Evolutionary conservation across 2,113 vertebrate genomes (phyloP).

Genomic region (Chloropsis cyanopogon): DNA sequence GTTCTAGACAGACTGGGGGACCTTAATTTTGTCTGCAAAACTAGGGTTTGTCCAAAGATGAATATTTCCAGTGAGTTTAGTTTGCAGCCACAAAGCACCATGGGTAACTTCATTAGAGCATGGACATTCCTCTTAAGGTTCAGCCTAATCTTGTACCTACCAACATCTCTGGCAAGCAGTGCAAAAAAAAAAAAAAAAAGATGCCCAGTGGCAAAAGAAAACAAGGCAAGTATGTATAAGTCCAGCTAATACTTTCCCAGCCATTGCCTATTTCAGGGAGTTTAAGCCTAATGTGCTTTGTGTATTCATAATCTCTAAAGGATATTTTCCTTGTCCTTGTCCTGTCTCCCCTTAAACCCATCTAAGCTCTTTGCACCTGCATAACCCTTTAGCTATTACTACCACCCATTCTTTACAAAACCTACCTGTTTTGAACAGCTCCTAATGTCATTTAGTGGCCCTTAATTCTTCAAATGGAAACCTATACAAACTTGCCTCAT

Average conservation of each 20-base stretch:
- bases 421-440: background rate
- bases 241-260: background rate
- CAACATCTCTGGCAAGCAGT: background rate
- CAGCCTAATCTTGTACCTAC: background rate
- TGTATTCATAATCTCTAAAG: background rate
- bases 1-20: background rate
- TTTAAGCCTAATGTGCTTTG: background rate
- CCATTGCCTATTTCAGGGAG: background rate
- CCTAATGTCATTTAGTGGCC: background rate
- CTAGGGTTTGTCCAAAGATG: background rate
- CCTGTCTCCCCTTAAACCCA: background rate
- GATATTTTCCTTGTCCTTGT: background rate
- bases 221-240: fast-evolving
- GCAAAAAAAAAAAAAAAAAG: background rate
- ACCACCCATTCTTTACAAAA: background rate
- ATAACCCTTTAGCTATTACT: background rate
- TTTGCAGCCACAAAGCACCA: background rate
- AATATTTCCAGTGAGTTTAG: background rate
- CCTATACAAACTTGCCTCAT: background rate
- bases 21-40: background rate
- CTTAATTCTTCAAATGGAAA: background rate
- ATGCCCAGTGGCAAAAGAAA: background rate
- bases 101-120: background rate
- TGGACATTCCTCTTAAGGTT: background rate
- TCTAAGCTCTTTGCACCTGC: background rate